Evolutionary conservation across 2,888 invertebrate species (phyloP), one percentile per base, ranked within the genome.

Genomic region (Trachelus tabidus): DNA sequence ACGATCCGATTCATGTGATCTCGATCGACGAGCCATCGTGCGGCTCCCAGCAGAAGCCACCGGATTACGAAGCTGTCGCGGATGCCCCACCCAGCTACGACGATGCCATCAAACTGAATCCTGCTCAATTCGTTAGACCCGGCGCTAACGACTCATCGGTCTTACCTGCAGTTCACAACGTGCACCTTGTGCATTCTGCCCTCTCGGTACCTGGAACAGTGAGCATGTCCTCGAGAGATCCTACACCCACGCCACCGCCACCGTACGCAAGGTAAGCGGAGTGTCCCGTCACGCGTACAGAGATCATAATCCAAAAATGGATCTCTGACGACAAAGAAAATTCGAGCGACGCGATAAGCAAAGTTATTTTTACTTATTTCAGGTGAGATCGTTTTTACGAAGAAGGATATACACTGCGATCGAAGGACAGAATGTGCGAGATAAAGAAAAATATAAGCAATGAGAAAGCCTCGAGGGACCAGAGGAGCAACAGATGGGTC

Each of bases 61-160:
- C 95, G 3, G 95, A 95, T 89, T 95, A 95, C 91, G 95, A 95
- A 87, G 93, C 94, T 11, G 95, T 95, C 76, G 94, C 94, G 12
- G 94, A 94, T 69, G 94, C 94, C 79, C 95, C 95, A 80, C 95
- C 95, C 1, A 94, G 94, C 31, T 95, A 95, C 91, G 95, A 95
- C 89, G 95, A 95, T 87, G 95, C 95, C 74, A 95, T 95, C 87
- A 95, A 95, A 90, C 92, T 95, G 81, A 94, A 94, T 92, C 95
- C 95, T 31, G 93, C 93, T 82, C 92, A 94, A 71, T 91, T 94
- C 82, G 81, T 86, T 30, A 87, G 86, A 76, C 77, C 85, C 69
- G 87, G 85, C 80, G 40, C 40, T 40, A 87, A 85, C 78, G 85
- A 84, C 68, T 83, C 75, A 15, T 69, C 71, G 12, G 34, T 69